A percentile compares a stretch with the other conserved stretches of the same genome.
These are phyloP conservation scores for Germaria angustata DNA, from an alignment of 2,888 invertebrate species.

Conservation along the genomic window DNA sequence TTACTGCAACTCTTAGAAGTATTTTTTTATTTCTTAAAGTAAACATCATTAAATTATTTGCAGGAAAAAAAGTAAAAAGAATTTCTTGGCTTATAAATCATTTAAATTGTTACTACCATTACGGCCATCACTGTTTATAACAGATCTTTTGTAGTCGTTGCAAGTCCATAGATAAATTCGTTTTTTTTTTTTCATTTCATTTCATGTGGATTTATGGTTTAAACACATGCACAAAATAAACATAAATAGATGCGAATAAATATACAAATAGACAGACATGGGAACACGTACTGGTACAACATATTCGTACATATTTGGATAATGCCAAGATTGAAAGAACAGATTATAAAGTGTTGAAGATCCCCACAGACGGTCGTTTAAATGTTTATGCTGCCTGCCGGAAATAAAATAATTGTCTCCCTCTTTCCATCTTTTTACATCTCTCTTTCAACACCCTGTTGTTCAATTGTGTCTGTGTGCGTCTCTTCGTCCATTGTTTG, in stretches of 20 bases:
- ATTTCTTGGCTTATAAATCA: background rate
- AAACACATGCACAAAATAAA: slow-evolving; percentile 30
- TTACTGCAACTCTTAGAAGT: no score
- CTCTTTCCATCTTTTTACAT: background rate
- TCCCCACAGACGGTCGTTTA: slow-evolving; percentile 29
- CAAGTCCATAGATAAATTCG: background rate
- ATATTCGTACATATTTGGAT: background rate
- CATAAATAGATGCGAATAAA: slow-evolving; percentile 12
- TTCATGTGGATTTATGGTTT: slow-evolving; percentile 42
- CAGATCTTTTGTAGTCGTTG: slow-evolving; percentile 9
- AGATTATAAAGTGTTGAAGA: slow-evolving; percentile 49
- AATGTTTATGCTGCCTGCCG: slow-evolving; percentile 60
- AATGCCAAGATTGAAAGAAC: slow-evolving; percentile 44
- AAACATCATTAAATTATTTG: no score
- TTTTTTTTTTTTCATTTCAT: background rate
- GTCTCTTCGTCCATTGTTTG: slow-evolving; percentile 25
- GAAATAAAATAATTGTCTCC: slow-evolving; percentile 61
- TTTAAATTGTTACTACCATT: background rate
- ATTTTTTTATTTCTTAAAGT: no score
- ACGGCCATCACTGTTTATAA: background rate
- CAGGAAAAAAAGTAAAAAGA: no score
- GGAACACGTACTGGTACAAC: background rate
- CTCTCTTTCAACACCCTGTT: slow-evolving; percentile 15
- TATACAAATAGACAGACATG: background rate
- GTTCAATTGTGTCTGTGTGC: slow-evolving; percentile 11